Percentiles rank a stretch among this genome's conserved stretches.
These are phyloP conservation scores for Uloborus plumipes DNA, from an alignment of 2,888 invertebrate genomes.

Conservation along the genomic window DNA sequence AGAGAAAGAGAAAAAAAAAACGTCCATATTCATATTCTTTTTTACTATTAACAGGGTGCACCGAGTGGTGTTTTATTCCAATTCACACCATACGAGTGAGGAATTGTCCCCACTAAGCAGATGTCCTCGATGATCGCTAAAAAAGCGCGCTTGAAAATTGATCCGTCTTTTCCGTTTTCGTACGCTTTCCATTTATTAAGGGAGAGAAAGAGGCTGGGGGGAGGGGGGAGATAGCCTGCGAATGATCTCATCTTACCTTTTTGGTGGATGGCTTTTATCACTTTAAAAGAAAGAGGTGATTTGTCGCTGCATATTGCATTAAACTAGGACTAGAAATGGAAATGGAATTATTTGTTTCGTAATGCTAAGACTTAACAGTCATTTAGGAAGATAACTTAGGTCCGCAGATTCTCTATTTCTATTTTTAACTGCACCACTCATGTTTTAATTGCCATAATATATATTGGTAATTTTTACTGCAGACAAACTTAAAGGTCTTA, in stretches of 20 bases:
- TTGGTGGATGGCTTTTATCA: too few species aligned
- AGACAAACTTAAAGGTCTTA: too few species aligned
- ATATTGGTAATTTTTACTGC: too few species aligned
- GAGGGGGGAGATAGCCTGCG: not conserved
- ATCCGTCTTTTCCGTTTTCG: conserved; percentile 41
- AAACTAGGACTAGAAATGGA: too few species aligned
- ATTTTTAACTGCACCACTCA: too few species aligned
- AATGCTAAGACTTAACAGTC: too few species aligned
- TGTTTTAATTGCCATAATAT: too few species aligned
- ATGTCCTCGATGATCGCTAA: conserved; percentile 6
- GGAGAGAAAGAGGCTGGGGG: not conserved
- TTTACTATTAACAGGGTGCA: not conserved
- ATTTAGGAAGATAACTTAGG: too few species aligned
- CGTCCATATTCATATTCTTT: not conserved
- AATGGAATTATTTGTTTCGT: too few species aligned
- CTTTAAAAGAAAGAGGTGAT: too few species aligned
- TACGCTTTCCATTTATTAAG: conserved; percentile 6
- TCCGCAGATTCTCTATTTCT: too few species aligned
- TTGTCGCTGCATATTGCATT: too few species aligned
- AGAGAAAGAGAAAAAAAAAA: not conserved
- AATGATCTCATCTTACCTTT: conserved; percentile 26
- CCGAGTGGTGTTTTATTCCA: conserved; percentile 6
- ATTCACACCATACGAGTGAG: not conserved
- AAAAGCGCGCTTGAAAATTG: conserved; percentile 33
- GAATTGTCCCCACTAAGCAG: conserved; percentile 15